These are phyloP conservation scores for Megaceryle torquata DNA, from an alignment of 2,113 vertebrate genomes.

Conservation along the genomic window DNA sequence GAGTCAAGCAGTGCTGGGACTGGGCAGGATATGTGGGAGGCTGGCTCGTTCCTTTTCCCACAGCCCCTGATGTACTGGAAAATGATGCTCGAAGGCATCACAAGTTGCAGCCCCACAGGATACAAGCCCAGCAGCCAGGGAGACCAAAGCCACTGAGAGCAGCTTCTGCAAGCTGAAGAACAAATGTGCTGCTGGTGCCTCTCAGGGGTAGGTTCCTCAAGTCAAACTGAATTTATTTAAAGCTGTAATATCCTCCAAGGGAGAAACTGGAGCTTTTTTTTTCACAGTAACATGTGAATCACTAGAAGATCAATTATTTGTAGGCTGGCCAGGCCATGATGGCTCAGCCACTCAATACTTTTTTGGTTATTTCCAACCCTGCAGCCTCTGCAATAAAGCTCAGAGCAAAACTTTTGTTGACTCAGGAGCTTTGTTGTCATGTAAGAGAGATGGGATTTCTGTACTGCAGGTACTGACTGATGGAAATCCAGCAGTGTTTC, in stretches of 20 bases:
- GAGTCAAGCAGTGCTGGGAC: not conserved
- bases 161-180: not conserved
- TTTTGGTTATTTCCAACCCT: not conserved
- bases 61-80: fast-evolving
- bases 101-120: fast-evolving
- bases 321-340: not conserved
- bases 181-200: not conserved
- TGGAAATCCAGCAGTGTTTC: not conserved
- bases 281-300: fast-evolving
- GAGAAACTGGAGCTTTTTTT: not conserved
- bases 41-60: not conserved
- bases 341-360: fast-evolving
- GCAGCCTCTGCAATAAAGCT: not conserved
- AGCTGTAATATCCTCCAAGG: not conserved
- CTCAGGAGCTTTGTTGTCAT: not conserved
- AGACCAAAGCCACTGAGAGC: not conserved
- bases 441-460: not conserved
- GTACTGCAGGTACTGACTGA: not conserved
- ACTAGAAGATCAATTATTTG: not conserved
- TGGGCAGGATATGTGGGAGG: not conserved
- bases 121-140: not conserved
- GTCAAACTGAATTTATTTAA: not conserved
- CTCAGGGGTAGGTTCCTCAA: not conserved
- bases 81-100: not conserved
- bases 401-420: not conserved